Percentiles rank a stretch among this genome's conserved stretches.
Evolutionary conservation across 1,140 invertebrate genomes (phyloP).

Genomic region (Drosophila tsacasi): DNA sequence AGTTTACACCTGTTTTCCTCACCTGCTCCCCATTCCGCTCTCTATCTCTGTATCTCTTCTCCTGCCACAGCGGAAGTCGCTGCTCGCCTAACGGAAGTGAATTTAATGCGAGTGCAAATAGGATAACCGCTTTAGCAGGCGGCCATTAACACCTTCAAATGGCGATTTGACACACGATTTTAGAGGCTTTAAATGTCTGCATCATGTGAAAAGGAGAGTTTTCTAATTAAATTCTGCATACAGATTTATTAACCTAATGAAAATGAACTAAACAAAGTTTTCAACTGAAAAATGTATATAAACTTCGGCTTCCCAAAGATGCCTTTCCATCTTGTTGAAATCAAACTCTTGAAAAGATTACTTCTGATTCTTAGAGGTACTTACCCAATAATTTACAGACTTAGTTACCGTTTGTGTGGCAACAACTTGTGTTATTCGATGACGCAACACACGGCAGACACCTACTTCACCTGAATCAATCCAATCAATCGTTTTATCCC

Average conservation of each 20-base stretch:
- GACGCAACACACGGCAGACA: slow-evolving; percentile 21
- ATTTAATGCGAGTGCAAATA: slow-evolving; percentile 76
- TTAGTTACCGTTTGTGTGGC: not conserved
- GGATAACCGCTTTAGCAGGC: slow-evolving; percentile 61
- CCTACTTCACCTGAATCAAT: not conserved
- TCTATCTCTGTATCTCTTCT: not conserved
- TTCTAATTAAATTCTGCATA: not conserved
- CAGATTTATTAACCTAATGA: not conserved
- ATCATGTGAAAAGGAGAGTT: no score
- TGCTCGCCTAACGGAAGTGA: slow-evolving; percentile 58
- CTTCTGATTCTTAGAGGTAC: not conserved
- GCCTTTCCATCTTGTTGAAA: not conserved
- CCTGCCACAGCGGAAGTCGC: slow-evolving; percentile 28
- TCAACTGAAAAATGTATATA: not conserved
- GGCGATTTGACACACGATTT: slow-evolving; percentile 5
- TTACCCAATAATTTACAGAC: not conserved
- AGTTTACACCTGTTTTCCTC: slow-evolving; percentile 68
- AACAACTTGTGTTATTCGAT: slow-evolving; percentile 7
- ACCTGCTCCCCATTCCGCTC: not conserved
- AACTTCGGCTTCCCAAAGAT: no score
- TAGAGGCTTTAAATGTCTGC: not conserved
- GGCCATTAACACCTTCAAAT: slow-evolving; percentile 52
- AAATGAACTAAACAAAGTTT: not conserved
- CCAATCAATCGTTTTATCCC: slow-evolving; percentile 32
- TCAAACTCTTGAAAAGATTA: not conserved